A percentile compares a stretch with the other conserved stretches of the same genome.
These are phyloP conservation scores for Lagopus muta DNA, from an alignment of 2,113 vertebrate genomes.

Conservation along the genomic window DNA sequence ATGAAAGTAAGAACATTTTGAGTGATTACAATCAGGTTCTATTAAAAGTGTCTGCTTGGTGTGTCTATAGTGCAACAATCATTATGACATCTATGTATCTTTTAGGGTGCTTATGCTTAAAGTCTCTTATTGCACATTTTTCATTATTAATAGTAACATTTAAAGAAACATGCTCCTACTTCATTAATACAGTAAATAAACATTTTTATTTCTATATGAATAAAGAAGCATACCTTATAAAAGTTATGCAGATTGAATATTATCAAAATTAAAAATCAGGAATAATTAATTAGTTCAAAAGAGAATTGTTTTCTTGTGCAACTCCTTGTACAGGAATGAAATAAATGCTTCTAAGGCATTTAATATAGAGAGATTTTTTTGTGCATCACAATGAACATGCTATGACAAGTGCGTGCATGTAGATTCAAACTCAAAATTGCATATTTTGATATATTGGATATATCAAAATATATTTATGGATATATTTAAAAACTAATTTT, in stretches of 20 bases:
- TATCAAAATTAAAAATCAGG: constrained; percentile 1
- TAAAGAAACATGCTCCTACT: not conserved
- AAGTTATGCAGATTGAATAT: not conserved
- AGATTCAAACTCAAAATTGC: constrained; percentile 20
- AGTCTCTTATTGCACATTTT: not conserved
- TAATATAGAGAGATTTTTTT: not conserved
- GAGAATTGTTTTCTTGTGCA: constrained; percentile 1
- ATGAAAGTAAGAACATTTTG: not conserved
- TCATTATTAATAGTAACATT: not conserved
- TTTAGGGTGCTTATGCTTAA: not conserved
- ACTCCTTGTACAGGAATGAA: not conserved
- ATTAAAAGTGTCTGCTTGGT: not conserved
- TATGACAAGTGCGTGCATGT: not conserved
- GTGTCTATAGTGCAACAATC: not conserved
- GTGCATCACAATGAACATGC: not conserved
- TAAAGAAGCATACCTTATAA: not conserved
- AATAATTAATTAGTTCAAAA: constrained; percentile 13
- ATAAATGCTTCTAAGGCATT: constrained; percentile 2
- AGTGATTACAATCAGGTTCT: not conserved
- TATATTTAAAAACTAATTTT: constrained; percentile 43
- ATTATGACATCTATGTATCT: not conserved
- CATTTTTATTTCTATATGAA: not conserved
- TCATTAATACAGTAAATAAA: not conserved
- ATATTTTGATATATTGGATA: no score
- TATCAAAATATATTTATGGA: no score